Percentiles rank a stretch among this genome's conserved stretches.
Conservation (phyloP, 2,888 invertebrate genomes). For the Aricia artaxerxes region DNA sequence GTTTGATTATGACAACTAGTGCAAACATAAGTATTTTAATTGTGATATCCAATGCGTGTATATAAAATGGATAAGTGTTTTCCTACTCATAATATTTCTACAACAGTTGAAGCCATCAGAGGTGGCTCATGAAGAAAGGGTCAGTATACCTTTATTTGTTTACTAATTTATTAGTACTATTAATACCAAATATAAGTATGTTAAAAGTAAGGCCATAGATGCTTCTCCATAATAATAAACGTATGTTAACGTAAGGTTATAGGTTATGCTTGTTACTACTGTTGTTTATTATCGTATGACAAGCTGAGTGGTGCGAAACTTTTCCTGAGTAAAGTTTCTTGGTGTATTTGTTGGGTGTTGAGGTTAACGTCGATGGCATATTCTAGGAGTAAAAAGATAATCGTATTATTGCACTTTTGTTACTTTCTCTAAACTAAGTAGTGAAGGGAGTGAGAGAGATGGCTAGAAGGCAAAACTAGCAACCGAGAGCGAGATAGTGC, state of each 20-base stretch:
- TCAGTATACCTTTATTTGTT: constrained; percentile 72
- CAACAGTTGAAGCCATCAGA: constrained; percentile 72
- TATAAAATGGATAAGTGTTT: constrained; percentile 77
- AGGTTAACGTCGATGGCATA: background rate
- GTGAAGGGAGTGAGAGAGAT: constrained; percentile 74
- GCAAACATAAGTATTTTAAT: constrained; percentile 71
- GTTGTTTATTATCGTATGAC: constrained; percentile 54
- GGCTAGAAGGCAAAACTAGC: constrained; percentile 46
- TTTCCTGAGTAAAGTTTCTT: background rate
- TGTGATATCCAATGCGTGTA: constrained; percentile 72
- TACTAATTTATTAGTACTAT: constrained; percentile 39
- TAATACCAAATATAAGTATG: constrained; percentile 19
- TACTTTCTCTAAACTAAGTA: constrained; percentile 77
- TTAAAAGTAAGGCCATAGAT: constrained; percentile 17
- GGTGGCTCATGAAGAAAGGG: constrained; percentile 81
- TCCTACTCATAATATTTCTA: constrained; percentile 70
- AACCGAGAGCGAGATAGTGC: constrained; percentile 60
- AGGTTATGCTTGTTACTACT: constrained; percentile 59
- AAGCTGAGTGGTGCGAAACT: constrained; percentile 21
- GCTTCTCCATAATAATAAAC: constrained; percentile 34
- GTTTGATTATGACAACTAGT: constrained; percentile 78
- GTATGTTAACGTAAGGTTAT: constrained; percentile 41
- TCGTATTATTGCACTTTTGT: constrained; percentile 76
- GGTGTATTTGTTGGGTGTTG: background rate
- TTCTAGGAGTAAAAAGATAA: constrained; percentile 34